Evolutionary conservation across 2,113 vertebrate species (phyloP).

Genomic region (Tragelaphus buxtoni): DNA sequence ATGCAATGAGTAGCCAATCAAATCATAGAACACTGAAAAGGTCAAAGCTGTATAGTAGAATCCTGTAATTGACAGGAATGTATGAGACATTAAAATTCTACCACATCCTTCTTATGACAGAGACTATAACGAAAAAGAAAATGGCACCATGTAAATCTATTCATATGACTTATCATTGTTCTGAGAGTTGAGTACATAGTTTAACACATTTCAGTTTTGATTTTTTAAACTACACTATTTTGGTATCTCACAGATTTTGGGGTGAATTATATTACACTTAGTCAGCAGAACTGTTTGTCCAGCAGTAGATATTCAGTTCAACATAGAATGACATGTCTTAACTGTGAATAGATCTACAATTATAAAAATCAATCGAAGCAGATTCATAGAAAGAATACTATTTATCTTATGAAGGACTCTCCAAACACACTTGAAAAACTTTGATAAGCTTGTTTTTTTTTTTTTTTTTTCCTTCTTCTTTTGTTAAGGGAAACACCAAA

Average conservation of each 20-base stretch:
- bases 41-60: constrained; percentile 51
- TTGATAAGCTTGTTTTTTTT: background rate
- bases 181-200: constrained; percentile 18
- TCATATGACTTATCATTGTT: background rate
- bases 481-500: background rate
- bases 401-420: background rate
- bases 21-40: constrained; percentile 48
- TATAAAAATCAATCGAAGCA: background rate
- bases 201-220: background rate
- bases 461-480: background rate
- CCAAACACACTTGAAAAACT: background rate
- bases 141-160: background rate
- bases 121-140: constrained; percentile 54
- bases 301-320: background rate
- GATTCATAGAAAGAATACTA: background rate
- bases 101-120: constrained; percentile 6
- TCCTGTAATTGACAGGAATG: background rate
- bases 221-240: constrained; percentile 11
- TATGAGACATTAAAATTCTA: constrained; percentile 42
- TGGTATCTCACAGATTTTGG: background rate
- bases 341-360: background rate
- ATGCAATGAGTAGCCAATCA: background rate
- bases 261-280: background rate
- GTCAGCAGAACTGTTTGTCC: background rate
- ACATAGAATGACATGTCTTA: background rate